Evolutionary conservation across 2,797 vertebrate genomes (phyloP), one percentile per base, ranked within the genome.

Genomic region (Mormyrops boulengeri): DNA sequence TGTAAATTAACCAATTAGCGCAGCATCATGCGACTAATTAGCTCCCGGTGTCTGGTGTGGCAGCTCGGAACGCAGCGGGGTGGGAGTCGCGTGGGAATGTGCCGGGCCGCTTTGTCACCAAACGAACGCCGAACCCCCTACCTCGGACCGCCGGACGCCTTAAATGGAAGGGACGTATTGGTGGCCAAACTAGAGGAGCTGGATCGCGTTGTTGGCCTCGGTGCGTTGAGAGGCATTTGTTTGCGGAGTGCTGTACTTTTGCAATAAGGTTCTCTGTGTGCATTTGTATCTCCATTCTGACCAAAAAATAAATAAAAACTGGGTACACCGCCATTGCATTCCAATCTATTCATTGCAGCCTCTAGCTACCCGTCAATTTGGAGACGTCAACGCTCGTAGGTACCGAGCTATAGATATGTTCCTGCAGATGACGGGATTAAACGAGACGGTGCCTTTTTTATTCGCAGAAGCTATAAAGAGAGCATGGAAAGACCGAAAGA

Each of bases 1-100:
- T 98, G 97, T 98, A 98, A 99, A 99, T 99, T 98, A 99, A 97
- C 97, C 98, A 99, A 99, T 99, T 98, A 99, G 97, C 96, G 96
- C 97, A 97, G 97, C 97, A 97, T 97, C 97, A 97, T 98, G 97
- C 97, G 95, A 96, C 97, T 99, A 99, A 99, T 99, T 99, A 99
- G 97, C 96, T 97, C 95, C 95, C 93, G 95, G 95, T 97, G 96
- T 97, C 96, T 97, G 94, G 95, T 97, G 96, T 96, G 96, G 95
- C 93, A 95, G 95, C 96, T 96, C 96, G 96, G 96, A 96, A 97
- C 97, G 96, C 96, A 96, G 95, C 95, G 95, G 95, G 96, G 95
- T 96, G 95, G 93, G 94, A 96, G 94, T 96, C 96, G 95, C 96
- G 94, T 94, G 96, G 96, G 97, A 97, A 34, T 73, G 66, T 73